Evolutionary conservation across 37 sponge, comb jelly and placozoan species (phyloP).

Genomic region (Spongilla lacustris): DNA sequence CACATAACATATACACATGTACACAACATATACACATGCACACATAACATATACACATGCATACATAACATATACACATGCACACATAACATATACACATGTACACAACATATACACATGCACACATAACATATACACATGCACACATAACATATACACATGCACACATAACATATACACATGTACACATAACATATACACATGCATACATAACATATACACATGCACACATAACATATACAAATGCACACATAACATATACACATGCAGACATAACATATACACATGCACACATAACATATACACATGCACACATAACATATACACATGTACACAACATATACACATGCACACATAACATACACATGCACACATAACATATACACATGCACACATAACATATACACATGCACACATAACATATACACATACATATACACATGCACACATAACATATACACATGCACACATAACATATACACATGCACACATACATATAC

Average conservation of each 20-base stretch:
- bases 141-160: neutral
- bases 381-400: neutral
- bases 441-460: neutral
- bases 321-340: neutral
- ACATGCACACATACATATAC: neutral
- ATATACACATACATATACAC: neutral
- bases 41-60: neutral
- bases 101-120: neutral
- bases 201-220: neutral
- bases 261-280: neutral
- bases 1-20: neutral
- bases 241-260: no score
- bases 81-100: neutral
- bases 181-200: no score
- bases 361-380: no score
- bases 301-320: no score
- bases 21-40: neutral
- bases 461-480: neutral
- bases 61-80: neutral
- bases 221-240: neutral
- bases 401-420: neutral
- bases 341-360: neutral
- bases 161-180: neutral
- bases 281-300: neutral
- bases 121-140: neutral